A percentile compares a stretch with the other conserved stretches of the same genome.
phyloP scores from a whole-genome alignment of 2,797 vertebrate genomes.

The Sylvilagus floridanus region DNA sequence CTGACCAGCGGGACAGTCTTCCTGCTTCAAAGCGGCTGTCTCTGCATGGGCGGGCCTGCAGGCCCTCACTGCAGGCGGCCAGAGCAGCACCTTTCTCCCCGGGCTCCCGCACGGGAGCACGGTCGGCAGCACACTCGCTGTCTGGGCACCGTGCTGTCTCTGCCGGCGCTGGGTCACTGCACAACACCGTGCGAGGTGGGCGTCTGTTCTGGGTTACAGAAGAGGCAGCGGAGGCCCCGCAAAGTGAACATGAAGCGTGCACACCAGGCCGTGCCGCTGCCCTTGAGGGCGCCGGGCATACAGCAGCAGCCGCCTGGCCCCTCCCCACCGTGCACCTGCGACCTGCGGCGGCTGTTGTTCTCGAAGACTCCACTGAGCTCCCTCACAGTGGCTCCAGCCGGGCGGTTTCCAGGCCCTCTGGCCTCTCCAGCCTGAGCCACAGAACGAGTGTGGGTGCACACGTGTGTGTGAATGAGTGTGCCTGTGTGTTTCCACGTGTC shows the following conservation, averaged over 20 bases:
- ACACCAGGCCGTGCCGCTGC: rapidly evolving
- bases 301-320: too few relatives aligned
- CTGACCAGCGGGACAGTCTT: background rate
- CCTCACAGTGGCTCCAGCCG: too few relatives aligned
- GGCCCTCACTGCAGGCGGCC: background rate
- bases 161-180: background rate
- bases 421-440: too few relatives aligned
- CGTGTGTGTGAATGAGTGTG: background rate
- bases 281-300: background rate
- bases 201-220: background rate
- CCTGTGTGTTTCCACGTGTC: background rate
- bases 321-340: too few relatives aligned
- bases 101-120: too few relatives aligned
- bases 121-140: rapidly evolving
- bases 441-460: too few relatives aligned
- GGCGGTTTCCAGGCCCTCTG: too few relatives aligned
- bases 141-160: background rate
- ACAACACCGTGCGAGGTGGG: rapidly evolving
- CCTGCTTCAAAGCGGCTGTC: background rate
- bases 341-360: too few relatives aligned
- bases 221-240: background rate
- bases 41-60: rapidly evolving
- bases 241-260: background rate
- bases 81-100: background rate
- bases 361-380: too few relatives aligned